Base-by-base conservation (phyloP, 2,113 vertebrate species). In the Siniperca chuatsi region DNA sequence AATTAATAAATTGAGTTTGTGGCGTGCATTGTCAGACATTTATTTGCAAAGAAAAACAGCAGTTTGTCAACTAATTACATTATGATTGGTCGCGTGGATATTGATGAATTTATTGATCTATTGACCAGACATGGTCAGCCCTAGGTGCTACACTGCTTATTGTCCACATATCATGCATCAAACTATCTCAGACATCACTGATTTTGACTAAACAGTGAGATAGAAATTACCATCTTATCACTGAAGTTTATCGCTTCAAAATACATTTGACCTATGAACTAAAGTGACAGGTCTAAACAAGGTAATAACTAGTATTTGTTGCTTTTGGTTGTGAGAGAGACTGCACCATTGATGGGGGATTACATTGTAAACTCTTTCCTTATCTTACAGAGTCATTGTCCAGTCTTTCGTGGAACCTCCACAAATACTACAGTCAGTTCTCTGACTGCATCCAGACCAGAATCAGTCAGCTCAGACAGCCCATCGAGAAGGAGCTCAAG, bases 401-500 rank as follows among this genome's bases (percentile, higher is more conserved):
- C 92, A 96, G 96, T 90, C 93, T 99, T 70, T 92, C 99, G 6
- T 99, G 98, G 98, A 99, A 99, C 88, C 93, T 99, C 4, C 94
- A 98, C 92, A 95, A 96, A 90, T 99, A 98, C 84, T 99, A 99
- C 86, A 95, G 95, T 55, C 98, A 99, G 80, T 99, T 99, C 93
- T 96, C 96, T 16, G 95, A 96, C 44, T 93, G 90, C 13, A 74
- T 99, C 79, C 96, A 97, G 79, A 89, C 90, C 90, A 98, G 88
- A 91, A 95, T 99, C 85, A 40, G 82, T 78, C 96, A 97, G 89
- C 96, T 98, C 89, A 96, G 98, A 58, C 94, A 96, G 40, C 98
- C 98, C 2, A 95, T 99, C 80, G 98, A 99, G 94, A 99, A 99
- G 93, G 98, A 99, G 89, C 96, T 99, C 35, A 99, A 99, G 96